A percentile compares a stretch with the other conserved stretches of the same genome.
phyloP scores from a whole-genome alignment of 2,888 invertebrate genomes.

The Eledona agricola region DNA sequence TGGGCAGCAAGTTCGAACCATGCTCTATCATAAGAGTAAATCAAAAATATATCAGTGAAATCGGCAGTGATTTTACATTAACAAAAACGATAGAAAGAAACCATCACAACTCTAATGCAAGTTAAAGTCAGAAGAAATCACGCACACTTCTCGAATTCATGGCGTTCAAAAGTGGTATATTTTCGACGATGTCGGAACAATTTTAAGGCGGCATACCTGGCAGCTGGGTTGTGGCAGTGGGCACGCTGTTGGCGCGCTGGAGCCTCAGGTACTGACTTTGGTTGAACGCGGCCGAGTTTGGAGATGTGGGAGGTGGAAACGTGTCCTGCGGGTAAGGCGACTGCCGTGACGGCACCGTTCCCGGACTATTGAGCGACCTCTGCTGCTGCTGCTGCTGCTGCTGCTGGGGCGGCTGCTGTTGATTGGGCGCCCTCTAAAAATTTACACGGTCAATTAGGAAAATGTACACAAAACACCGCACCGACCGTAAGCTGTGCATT shows the following conservation, averaged over 20 bases:
- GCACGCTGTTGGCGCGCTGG: constrained; percentile 68
- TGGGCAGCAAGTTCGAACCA: constrained; percentile 53
- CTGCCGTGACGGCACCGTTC: constrained; percentile 66
- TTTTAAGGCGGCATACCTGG: constrained; percentile 64
- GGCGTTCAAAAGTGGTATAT: constrained; percentile 16
- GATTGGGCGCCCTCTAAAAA: constrained; percentile 50
- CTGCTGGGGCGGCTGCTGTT: constrained; percentile 52
- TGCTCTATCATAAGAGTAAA: constrained; percentile 46
- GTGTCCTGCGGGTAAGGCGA: constrained; percentile 66
- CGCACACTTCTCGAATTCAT: constrained; percentile 30
- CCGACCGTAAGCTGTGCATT: constrained; percentile 84
- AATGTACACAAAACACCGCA: constrained; percentile 40
- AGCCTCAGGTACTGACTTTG: constrained; percentile 65
- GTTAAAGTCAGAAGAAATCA: constrained; percentile 22
- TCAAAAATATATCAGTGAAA: constrained; percentile 28
- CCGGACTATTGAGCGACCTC: constrained; percentile 65
- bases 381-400: constrained; percentile 53
- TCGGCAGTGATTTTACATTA: constrained; percentile 31
- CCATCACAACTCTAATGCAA: constrained; percentile 20
- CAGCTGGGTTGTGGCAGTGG: constrained; percentile 68
- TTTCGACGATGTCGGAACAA: too few relatives aligned
- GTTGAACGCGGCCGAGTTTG: constrained; percentile 64
- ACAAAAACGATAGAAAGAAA: constrained; percentile 26
- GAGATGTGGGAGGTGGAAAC: constrained; percentile 64
- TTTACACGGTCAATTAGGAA: constrained; percentile 44